A percentile compares a stretch with the other conserved stretches of the same genome.
phyloP scores from a whole-genome alignment of 2,797 vertebrate species.

The Dendrocincla fuliginosa region DNA sequence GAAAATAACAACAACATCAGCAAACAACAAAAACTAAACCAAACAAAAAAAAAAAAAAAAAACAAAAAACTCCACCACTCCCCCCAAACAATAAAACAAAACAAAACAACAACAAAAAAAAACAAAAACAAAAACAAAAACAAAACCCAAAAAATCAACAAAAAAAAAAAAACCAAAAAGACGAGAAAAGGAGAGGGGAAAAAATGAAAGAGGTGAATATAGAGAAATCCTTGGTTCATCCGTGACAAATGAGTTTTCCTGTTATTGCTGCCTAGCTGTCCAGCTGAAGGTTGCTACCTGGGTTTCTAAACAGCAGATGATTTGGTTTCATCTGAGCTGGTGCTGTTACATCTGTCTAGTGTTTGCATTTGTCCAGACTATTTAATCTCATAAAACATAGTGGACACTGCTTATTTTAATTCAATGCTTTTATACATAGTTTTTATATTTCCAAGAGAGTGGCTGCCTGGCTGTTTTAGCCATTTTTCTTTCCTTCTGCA shows the following conservation, averaged over 20 bases:
- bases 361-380: background rate
- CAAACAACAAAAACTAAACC: background rate
- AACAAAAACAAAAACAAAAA: no score
- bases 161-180: background rate
- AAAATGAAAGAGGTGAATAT: background rate
- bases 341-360: background rate
- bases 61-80: no score
- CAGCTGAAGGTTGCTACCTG: background rate
- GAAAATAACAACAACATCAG: background rate
- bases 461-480: background rate
- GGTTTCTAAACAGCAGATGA: background rate
- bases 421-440: background rate
- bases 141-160: background rate
- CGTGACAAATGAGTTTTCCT: background rate
- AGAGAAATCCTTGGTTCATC: background rate
- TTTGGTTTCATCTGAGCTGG: background rate
- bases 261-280: background rate
- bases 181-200: fast-evolving
- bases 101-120: background rate
- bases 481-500: background rate
- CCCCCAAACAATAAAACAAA: no score
- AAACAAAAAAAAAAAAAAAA: background rate
- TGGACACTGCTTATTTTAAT: background rate
- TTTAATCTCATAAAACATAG: background rate
- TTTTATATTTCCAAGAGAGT: background rate